Evolutionary conservation across 1,140 invertebrate genomes (phyloP), one percentile per base, ranked within the genome.

Genomic region (Trichomalopsis sarcophagae): DNA sequence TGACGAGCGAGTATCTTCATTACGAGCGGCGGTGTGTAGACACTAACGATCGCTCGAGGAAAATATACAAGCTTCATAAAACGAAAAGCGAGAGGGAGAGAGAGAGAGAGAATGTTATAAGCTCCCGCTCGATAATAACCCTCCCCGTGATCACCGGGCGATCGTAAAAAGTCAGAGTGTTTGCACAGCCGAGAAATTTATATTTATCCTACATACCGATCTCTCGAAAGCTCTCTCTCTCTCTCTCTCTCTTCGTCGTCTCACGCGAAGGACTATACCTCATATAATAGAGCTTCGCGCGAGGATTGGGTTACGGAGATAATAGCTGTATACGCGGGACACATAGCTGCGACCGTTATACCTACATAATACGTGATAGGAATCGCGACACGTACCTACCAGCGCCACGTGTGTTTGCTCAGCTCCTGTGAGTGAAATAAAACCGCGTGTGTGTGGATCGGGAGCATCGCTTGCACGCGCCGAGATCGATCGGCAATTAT

Each of bases 381-480:
- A 76, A 76, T 76, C 81, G 81, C 33, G 73, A 82, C 81, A 40
- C 2, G 33, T n/a, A 40, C 73, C 10, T 7, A 44, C 11, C 7
- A 27, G 27, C 27, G 30, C 11, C 73, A 82, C 81, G 81, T 82
- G 81, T 74, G 73, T 76, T 82, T 82, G 40, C 73, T 55, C 27
- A 13, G 27, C 21, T 62, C 55, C 7, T n/a, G 21, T 62, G 33
- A 36, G 55, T n/a, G 21, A 62, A 17, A 21, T 5, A 62, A 62
- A 21, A 27, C 27, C 27, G 21, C 3, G 55, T 21, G 17, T 50
- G 47, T 17, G 47, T 6, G 55, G 17, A 62, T 62, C 55, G 55
- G 55, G 55, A n/a, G 55, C 55, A 62, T 62, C 55, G 55, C 21
- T n/a, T 62, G 55, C 55, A 62, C 55, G 6, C 55, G 55, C 55